Base-by-base conservation (phyloP, 2,113 vertebrate genomes). In the Myanophis thanlyinensis region DNA sequence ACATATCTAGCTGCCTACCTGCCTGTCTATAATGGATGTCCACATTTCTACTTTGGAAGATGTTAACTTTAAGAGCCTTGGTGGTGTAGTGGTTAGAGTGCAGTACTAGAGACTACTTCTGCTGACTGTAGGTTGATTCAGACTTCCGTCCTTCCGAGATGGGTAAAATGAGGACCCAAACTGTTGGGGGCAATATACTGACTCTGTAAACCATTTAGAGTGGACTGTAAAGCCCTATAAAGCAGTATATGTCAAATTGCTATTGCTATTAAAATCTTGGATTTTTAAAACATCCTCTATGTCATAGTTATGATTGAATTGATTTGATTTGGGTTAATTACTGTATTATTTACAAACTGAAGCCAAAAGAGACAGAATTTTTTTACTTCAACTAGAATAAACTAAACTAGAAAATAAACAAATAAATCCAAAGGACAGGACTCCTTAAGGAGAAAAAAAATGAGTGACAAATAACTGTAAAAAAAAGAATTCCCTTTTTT, bases 221-320 rank as follows among this genome's bases (percentile, higher is more conserved):
- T n/a, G n/a, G n/a, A n/a, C n/a, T n/a, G n/a, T n/a, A n/a, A n/a
- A n/a, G n/a, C n/a, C n/a, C n/a, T n/a, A n/a, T n/a, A n/a, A n/a
- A n/a, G n/a, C n/a, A n/a, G n/a, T n/a, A n/a, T n/a, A n/a, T n/a
- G n/a, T n/a, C n/a, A n/a, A n/a, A n/a, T n/a, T n/a, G n/a, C n/a
- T n/a, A n/a, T n/a, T n/a, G n/a, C n/a, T n/a, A n/a, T n/a, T n/a
- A 93, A 90, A 93, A 93, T 91, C 85, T 93, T 95, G 95, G 89
- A 20, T n/a, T 49, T 35, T 87, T 87, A n/a, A 90, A 90, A 93
- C 94, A 93, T 67, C 0, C 1, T 87, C 93, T 95, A 48, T 80
- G 88, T 93, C 94, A 92, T 0, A 1, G 20, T 3, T 3, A 56
- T 93, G 59, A 91, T 93, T 89, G 80, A 90, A 85, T 95, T 93